Base-by-base conservation (phyloP, 2,888 invertebrate species). In the Ennomos erosarius region DNA sequence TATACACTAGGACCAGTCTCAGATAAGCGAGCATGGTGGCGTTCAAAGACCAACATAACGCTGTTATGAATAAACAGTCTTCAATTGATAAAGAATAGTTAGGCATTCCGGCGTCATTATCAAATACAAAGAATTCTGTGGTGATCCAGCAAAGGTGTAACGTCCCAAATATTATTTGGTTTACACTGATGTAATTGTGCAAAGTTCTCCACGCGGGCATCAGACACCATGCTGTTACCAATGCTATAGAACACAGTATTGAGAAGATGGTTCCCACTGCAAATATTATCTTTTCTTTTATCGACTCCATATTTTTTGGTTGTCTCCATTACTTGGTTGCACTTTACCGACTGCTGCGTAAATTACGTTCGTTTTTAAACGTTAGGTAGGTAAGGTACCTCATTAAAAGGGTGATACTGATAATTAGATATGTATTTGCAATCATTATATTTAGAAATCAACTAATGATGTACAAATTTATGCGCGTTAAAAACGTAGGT, bases 191-290 rank as follows among this genome's bases (percentile, higher is more conserved):
- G 34, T 57, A 57, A 38, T 57, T 57, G 4, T 57, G 47, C 2
- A 57, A 5, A 8, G 42, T 40, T 47, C 57, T 57, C 57, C 57
- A 57, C 2, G 38, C 37, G 1, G 47, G 47, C 47, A 52, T 47
- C 8, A 57, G 12, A 35, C 5, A 47, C 57, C 57, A 57, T 4
- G 52, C 35, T 16, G 1, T 13, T 1, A 43, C 8, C 10, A 57
- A 6, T 0, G 43, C 2, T 5, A 13, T 2, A 36, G 16, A 46
- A 47, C 56, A 57, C 36, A 42, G n/a, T 9, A 47, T 10, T 5
- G 56, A 40, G 0, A 40, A 10, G 3, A 43, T 1, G 1, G 26
- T 13, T 36, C 2, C 42, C 8, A 10, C 6, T 4, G 34, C 11
- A 11, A 49, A 49, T 49, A 39, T 26, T 26, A 26, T 2, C 26